Evolutionary conservation across 2,113 vertebrate genomes (phyloP), one percentile per base, ranked within the genome.

Genomic region (Eulacestoma nigropectus): DNA sequence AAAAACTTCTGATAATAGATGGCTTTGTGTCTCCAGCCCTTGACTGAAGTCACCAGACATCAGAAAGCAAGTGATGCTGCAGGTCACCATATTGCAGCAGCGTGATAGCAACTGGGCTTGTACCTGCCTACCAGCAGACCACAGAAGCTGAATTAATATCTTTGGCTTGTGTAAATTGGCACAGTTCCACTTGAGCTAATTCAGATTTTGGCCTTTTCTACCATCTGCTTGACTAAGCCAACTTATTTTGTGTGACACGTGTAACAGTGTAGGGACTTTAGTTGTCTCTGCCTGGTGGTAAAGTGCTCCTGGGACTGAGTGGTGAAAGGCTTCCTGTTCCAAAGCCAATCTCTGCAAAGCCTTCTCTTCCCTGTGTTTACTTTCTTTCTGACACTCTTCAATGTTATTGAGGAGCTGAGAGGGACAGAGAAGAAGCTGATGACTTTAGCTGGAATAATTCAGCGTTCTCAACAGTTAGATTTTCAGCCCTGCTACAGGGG

Each of bases 371-470:
- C 55, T 29, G 19, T 23, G 49, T 67, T 92, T 90, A 6, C 92
- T 94, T 92, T 69, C 79, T 84, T 85, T 73, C 70, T 60, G 56
- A 39, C 13, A 13, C n/a, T 76, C 47, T 69, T 82, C 62, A 59
- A 0, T 73, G 37, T 89, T 92, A 53, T 3, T 85, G 84, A 76
- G 84, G 63, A 94, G 80, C 86, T 37, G 46, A 89, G 76, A 37
- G 56, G 41, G 49, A 32, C 65, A 91, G 83, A 91, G 82, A 44
- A n/a, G 67, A 49, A 91, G 53, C 62, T 79, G 67, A 83, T 65
- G 16, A 79, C 59, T 93, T 93, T 46, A 93, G 67, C 91, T 94
- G 90, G 67, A 87, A 80, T 93, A 94, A 91, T 64, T 80, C 63
- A 39, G 55, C 16, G 2, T 49, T 13, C 35, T 76, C 50, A 55